phyloP scores from a whole-genome alignment of 2,888 invertebrate species.

The Chouioia cunea region DNA sequence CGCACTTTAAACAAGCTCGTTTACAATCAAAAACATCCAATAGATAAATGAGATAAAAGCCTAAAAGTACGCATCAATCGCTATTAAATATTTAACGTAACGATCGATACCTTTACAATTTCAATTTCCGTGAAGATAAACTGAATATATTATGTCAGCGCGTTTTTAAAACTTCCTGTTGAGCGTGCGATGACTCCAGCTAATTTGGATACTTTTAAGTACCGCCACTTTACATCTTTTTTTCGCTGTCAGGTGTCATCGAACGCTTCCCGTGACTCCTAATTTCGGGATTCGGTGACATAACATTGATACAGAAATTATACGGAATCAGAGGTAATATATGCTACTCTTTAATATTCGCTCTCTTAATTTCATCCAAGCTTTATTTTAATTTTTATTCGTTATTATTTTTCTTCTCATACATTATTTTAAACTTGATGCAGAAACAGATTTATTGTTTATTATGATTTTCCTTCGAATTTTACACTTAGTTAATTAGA shows the following conservation, averaged over 20 bases:
- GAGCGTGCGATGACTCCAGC: no score
- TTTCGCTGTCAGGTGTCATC: slow-evolving; percentile 13
- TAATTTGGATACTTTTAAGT: no score
- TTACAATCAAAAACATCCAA: not conserved
- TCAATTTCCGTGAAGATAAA: slow-evolving; percentile 25
- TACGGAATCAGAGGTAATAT: not conserved
- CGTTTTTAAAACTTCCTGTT: not conserved
- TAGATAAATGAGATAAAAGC: not conserved
- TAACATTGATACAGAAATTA: slow-evolving; percentile 18
- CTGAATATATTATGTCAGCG: slow-evolving; percentile 30
- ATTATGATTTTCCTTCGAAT: no score
- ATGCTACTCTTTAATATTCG: not conserved
- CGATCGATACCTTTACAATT: not conserved
- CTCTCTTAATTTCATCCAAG: no score
- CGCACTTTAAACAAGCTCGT: no score
- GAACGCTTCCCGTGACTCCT: slow-evolving; percentile 1
- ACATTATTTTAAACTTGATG: no score
- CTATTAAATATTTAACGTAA: slow-evolving; percentile 9
- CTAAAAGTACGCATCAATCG: not conserved
- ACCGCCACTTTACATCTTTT: no score
- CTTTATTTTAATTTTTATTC: no score
- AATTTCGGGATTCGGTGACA: not conserved
- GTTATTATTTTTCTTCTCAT: no score
- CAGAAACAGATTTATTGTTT: no score
- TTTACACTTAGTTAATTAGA: no score